Evolutionary conservation across 1,140 invertebrate genomes (phyloP).

Genomic region (Panonychus citri): DNA sequence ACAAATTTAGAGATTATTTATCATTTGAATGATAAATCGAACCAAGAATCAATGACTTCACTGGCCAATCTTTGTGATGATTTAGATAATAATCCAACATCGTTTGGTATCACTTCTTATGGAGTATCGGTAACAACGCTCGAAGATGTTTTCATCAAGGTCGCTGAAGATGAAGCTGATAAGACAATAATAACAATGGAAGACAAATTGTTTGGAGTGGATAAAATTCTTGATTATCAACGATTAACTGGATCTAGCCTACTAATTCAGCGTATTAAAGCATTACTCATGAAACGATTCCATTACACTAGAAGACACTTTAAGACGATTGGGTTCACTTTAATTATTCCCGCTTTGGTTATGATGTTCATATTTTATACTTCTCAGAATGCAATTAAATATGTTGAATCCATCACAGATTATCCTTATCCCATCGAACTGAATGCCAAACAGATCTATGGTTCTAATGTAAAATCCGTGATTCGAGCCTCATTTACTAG

Average conservation of each 20-base stretch:
- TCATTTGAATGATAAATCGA: not conserved
- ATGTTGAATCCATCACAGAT: not conserved
- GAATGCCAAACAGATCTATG: not conserved
- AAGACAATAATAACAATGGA: no score
- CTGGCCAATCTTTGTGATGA: constrained; percentile 28
- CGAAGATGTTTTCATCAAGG: constrained; percentile 42
- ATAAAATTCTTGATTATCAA: no score
- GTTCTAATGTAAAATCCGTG: not conserved
- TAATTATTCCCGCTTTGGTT: constrained; percentile 9
- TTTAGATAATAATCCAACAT: constrained; percentile 33
- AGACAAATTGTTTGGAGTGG: no score
- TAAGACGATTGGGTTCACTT: constrained; percentile 8
- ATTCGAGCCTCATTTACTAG: not conserved
- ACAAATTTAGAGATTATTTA: not conserved
- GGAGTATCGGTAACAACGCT: constrained; percentile 55
- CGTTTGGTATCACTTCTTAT: constrained; percentile 42
- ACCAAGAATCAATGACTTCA: not conserved
- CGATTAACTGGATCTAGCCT: no score
- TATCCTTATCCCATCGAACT: not conserved
- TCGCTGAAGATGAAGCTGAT: not conserved
- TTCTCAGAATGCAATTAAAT: not conserved
- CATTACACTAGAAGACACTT: constrained; percentile 14
- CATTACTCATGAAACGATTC: constrained; percentile 14
- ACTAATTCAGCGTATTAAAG: constrained; percentile 6
- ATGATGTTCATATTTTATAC: not conserved